phyloP scores from a whole-genome alignment of 2,113 vertebrate genomes.

The Dromaius novaehollandiae region DNA sequence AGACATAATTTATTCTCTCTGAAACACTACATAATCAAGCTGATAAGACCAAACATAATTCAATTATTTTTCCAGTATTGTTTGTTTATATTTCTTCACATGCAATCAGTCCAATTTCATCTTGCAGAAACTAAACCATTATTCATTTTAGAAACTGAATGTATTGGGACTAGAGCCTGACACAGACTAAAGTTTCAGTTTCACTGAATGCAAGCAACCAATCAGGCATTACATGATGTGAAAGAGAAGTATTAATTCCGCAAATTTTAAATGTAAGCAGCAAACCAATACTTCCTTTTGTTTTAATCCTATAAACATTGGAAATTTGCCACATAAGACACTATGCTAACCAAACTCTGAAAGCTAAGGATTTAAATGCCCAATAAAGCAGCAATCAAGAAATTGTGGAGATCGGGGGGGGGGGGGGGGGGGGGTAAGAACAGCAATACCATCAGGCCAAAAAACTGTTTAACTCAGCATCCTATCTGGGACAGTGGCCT shows the following conservation, averaged over 20 bases:
- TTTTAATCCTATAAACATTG: slow-evolving; percentile 33
- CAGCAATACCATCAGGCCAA: neutral
- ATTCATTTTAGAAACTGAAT: neutral
- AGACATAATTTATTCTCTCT: neutral
- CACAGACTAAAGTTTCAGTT: neutral
- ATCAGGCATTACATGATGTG: neutral
- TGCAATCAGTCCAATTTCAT: neutral
- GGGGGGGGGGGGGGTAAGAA: neutral
- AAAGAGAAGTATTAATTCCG: neutral
- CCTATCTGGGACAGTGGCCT: neutral
- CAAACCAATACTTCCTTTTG: slow-evolving; percentile 37
- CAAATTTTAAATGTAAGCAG: neutral
- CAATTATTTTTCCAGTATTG: neutral
- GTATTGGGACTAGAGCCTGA: neutral
- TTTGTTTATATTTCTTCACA: neutral
- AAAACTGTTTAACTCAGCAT: neutral
- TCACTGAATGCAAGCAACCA: neutral
- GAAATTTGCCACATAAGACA: slow-evolving; percentile 42
- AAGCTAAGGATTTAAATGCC: slow-evolving; percentile 1
- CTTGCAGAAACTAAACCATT: neutral
- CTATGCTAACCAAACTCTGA: neutral
- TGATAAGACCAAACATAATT: slow-evolving; percentile 27
- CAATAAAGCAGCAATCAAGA: slow-evolving; percentile 36
- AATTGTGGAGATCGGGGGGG: neutral
- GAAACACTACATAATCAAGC: neutral